Evolutionary conservation across 2,888 invertebrate species (phyloP), one percentile per base, ranked within the genome.

Genomic region (Noctua comes): DNA sequence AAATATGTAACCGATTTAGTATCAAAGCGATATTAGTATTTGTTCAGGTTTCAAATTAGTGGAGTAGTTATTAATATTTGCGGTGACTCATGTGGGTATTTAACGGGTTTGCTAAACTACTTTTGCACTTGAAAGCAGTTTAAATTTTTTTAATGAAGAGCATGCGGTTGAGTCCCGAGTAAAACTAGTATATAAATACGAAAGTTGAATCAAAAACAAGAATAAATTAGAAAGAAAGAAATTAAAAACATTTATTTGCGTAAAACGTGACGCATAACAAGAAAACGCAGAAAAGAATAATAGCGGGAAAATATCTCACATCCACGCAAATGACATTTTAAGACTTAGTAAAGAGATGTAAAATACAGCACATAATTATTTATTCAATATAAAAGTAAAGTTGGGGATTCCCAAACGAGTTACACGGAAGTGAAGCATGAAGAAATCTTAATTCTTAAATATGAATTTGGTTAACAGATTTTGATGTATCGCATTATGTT

Each of bases 401-500:
- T 10, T 1, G n/a, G n/a, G n/a, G 62, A 62, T 64, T 13, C 11
- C 24, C 6, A 65, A 46, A 21, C 10, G 7, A 71, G 5, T 70
- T 27, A 72, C 0, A 59, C 2, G 43, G 16, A 76, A 68, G 21
- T 27, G 1, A 68, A 46, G 54, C 27, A 24, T 46, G 24, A 66
- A 40, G 59, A 71, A 62, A 48, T 48, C 40, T 54, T 40, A 31
- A 71, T 69, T 66, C 65, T 31, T 51, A 40, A 57, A 69, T 11
- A 83, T 68, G 48, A 64, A 84, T 84, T 57, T 27, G 16, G n/a
- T 21, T 57, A 82, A 68, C 8, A 40, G 31, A 68, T 72, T 68
- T 70, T 59, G 16, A 62, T 62, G 31, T 71, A n/a, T 48, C 59
- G 31, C 16, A 71, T 68, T 18, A 66, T 27, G 40, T 36, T 11